Percentiles rank a stretch among this genome's conserved stretches.
Conservation (phyloP, 1,140 invertebrate species). For the Diabrotica undecimpunctata region DNA sequence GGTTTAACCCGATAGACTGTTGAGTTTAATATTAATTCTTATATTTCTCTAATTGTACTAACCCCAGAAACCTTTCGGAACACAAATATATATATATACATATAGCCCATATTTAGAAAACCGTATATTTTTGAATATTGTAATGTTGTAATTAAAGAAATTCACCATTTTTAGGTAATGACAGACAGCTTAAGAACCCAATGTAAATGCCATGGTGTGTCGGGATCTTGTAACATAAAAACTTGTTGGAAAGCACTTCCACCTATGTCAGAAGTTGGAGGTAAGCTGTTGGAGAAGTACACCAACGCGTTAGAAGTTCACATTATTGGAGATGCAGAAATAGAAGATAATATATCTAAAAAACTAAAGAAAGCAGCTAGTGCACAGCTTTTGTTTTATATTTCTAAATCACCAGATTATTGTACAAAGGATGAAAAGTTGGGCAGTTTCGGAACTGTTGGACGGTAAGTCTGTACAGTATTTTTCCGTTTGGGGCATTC, state of each 20-base stretch:
- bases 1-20: no score
- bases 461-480: conserved; percentile 54
- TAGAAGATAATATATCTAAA: conserved; percentile 5
- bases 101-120: no score
- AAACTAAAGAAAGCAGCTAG: conserved; percentile 30
- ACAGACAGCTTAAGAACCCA: conserved; percentile 68
- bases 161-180: conserved; percentile 32
- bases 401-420: conserved; percentile 88
- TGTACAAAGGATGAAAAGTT: conserved; percentile 73
- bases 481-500: no score
- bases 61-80: no score
- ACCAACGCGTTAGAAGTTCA: conserved; percentile 72
- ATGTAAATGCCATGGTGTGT: conserved; percentile 96
- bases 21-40: no score
- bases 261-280: conserved; percentile 79
- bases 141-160: no score
- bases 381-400: conserved; percentile 65
- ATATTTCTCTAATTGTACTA: no score
- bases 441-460: conserved; percentile 81
- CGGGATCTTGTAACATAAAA: conserved; percentile 88
- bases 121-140: no score
- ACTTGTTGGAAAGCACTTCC: conserved; percentile 92
- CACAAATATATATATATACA: no score
- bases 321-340: conserved; percentile 22
- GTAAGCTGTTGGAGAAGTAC: conserved; percentile 78